Base-by-base conservation (phyloP, 2,797 vertebrate species). In the Gymnoscopelus microlampas region DNA sequence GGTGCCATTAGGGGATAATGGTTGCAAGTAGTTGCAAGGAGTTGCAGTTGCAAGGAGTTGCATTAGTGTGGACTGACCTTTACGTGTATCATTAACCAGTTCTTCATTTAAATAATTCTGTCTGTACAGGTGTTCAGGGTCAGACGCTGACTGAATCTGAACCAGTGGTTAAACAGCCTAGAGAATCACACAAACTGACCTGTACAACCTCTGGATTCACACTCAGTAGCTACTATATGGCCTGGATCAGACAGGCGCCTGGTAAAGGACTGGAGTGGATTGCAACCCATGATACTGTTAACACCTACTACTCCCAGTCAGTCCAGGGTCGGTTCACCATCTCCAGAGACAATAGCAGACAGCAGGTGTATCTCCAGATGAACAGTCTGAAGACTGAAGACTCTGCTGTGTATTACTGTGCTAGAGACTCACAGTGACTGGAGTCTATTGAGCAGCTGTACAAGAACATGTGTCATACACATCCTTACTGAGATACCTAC, bases 261-360 rank as follows among this genome's bases (percentile, higher is more conserved):
- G 79, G 74, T 47, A 66, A 78, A 59, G 76, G 61, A 9, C 68
- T 78, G 24, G 67, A 80, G 35, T 84, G 72, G 64, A 14, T n/a
- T n/a, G n/a, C n/a, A n/a, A n/a, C n/a, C n/a, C n/a, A n/a, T n/a
- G n/a, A n/a, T n/a, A n/a, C n/a, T n/a, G n/a, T n/a, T n/a, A n/a
- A n/a, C n/a, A n/a, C n/a, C n/a, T n/a, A 0, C 0, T 74, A 82
- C 49, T 71, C 79, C 5, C 53, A 61, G 48, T 49, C 73, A 48
- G 64, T 63, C 24, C 29, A 78, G 50, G 59, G 68, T 53, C n/a
- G 80, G 49, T 68, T 73, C 53, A 84, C 73, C 5, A 39, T 39
- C 35, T 39, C 35, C 35, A 85, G 72, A 83, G 71, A 85, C 66
- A 60, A 77, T 8, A 39, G 35, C 35, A 39, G 35, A 39, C 5